Conservation (phyloP, 2,888 invertebrate genomes). For the Rotaria magnacalcarata region DNA sequence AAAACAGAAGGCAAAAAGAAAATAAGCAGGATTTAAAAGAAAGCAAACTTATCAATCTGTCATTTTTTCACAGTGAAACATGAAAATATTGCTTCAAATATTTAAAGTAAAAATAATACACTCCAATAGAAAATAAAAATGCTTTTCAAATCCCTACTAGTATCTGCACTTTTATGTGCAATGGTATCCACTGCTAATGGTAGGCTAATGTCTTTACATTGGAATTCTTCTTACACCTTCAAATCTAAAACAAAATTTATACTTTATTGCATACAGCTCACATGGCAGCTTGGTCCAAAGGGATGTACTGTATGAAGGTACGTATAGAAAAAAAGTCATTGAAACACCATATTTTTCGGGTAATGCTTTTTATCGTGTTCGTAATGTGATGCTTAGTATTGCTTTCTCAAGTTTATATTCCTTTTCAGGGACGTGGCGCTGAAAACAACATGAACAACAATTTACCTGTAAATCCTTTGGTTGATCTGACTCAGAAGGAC, state of each 20-base stretch:
- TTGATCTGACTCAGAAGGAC: background rate
- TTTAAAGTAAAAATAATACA: no score
- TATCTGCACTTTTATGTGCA: background rate
- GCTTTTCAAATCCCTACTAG: background rate
- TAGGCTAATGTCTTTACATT: background rate
- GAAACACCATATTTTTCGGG: background rate
- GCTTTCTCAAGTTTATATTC: background rate
- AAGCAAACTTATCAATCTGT: no score
- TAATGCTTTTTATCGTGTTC: background rate
- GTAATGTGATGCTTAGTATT: background rate
- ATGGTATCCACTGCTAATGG: background rate
- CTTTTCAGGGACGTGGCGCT: background rate
- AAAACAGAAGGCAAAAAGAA: no score
- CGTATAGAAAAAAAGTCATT: background rate
- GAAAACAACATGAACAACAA: background rate
- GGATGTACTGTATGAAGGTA: constrained; percentile 21
- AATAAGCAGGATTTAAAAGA: no score
- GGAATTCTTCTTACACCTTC: background rate
- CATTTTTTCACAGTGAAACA: no score
- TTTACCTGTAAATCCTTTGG: background rate
- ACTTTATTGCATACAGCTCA: background rate
- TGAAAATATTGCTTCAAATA: no score
- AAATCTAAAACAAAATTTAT: background rate
- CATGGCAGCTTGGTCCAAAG: constrained; percentile 21
- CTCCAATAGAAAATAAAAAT: background rate